Percentiles rank a stretch among this genome's conserved stretches.
Conservation (phyloP, 2,888 invertebrate species). For the Ennomos quercinarius region DNA sequence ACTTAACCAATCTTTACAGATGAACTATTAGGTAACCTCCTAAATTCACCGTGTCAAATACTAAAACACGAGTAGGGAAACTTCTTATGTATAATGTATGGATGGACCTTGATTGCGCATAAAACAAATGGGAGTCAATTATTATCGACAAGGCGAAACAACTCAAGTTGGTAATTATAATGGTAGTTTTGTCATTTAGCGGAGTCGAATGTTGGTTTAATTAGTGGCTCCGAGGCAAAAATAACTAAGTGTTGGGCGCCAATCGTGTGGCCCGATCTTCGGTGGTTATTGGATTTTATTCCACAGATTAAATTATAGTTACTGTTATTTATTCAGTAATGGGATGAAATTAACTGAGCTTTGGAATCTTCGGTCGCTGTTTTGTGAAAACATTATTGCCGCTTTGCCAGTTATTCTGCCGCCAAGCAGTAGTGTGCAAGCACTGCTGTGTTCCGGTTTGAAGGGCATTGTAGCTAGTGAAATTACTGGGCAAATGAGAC, state of each 20-base stretch:
- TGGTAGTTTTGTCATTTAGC: slow-evolving; percentile 46
- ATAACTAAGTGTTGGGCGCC: slow-evolving; percentile 56
- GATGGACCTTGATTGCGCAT: slow-evolving; percentile 31
- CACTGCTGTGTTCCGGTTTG: no score
- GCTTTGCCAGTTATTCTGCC: no score
- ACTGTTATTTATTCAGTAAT: no score
- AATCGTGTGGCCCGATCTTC: slow-evolving; percentile 78
- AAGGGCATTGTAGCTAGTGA: no score
- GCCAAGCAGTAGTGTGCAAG: no score
- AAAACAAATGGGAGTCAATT: slow-evolving; percentile 41
- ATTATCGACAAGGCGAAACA: slow-evolving; percentile 39
- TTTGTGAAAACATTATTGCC: no score
- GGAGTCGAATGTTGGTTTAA: slow-evolving; percentile 48
- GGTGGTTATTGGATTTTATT: slow-evolving; percentile 59
- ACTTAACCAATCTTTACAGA: no score
- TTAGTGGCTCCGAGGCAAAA: slow-evolving; percentile 49
- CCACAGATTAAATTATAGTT: slow-evolving; percentile 44
- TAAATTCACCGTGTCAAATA: neutral
- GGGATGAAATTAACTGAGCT: no score
- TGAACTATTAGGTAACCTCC: no score
- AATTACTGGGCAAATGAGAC: no score
- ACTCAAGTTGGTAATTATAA: slow-evolving; percentile 41
- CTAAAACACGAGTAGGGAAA: slow-evolving; percentile 5
- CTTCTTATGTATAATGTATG: slow-evolving; percentile 4
- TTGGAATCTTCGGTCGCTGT: no score